Percentiles rank a stretch among this genome's conserved stretches.
phyloP scores from a whole-genome alignment of 2,888 invertebrate species.

The Cecidostiba fungosa region DNA sequence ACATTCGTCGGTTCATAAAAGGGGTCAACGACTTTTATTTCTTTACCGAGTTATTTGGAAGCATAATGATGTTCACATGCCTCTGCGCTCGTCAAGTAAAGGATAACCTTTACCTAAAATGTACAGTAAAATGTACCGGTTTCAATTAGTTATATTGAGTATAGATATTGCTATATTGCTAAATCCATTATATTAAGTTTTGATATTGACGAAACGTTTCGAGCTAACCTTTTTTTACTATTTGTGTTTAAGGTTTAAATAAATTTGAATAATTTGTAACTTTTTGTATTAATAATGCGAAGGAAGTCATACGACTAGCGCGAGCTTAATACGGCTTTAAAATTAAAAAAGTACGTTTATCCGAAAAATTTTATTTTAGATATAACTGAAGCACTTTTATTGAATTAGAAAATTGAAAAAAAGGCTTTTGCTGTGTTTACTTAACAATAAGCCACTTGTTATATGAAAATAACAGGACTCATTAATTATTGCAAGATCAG shows the following conservation, averaged over 20 bases:
- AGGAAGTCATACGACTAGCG: too few relatives aligned
- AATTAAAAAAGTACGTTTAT: too few relatives aligned
- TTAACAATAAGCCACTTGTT: background rate
- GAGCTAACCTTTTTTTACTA: background rate
- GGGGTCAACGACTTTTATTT: constrained; percentile 41
- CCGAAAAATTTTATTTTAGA: too few relatives aligned
- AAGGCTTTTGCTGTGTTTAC: too few relatives aligned
- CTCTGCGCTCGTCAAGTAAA: constrained; percentile 42
- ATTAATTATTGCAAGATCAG: constrained; percentile 34
- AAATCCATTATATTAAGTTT: constrained; percentile 13
- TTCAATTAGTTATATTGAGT: constrained; percentile 41
- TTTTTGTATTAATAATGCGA: background rate
- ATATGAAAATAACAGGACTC: background rate
- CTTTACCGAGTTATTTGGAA: constrained; percentile 35
- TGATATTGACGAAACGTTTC: background rate
- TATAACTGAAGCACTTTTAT: too few relatives aligned
- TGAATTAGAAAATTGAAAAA: too few relatives aligned
- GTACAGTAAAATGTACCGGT: constrained; percentile 48
- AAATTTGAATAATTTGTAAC: background rate
- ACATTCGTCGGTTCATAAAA: constrained; percentile 15
- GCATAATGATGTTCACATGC: background rate
- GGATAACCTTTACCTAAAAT: constrained; percentile 54
- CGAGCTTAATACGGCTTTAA: too few relatives aligned
- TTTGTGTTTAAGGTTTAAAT: background rate
- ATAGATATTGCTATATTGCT: background rate